phyloP scores from a whole-genome alignment of 1,140 invertebrate genomes.

The Pseudomyrmex gracilis region DNA sequence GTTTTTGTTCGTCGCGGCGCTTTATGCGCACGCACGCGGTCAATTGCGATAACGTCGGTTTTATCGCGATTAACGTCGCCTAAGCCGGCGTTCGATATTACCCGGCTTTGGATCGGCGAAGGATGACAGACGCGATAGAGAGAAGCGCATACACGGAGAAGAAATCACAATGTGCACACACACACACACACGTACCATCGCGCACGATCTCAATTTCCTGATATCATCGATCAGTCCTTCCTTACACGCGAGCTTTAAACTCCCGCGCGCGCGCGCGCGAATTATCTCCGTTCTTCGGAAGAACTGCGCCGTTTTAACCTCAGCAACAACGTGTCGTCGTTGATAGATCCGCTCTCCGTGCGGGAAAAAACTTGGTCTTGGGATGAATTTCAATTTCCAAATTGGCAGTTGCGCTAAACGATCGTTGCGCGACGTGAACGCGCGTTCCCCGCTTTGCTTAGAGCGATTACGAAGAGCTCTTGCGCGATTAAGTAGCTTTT shows the following conservation, averaged over 20 bases:
- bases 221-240: slow-evolving; percentile 62
- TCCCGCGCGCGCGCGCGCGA: not conserved
- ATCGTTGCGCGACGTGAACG: not conserved
- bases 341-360: slow-evolving; percentile 9
- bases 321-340: not conserved
- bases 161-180: slow-evolving; percentile 40
- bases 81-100: slow-evolving; percentile 62
- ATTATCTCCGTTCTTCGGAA: not conserved
- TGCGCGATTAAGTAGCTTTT: slow-evolving; percentile 7
- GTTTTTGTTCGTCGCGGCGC: slow-evolving; percentile 46
- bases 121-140: slow-evolving; percentile 54
- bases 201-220: slow-evolving; percentile 68
- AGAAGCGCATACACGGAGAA: not conserved
- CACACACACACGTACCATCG: slow-evolving; percentile 45
- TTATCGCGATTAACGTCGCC: slow-evolving; percentile 62
- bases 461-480: slow-evolving; percentile 25
- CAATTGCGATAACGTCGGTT: slow-evolving; percentile 63
- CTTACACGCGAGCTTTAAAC: slow-evolving; percentile 25
- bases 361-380: not conserved
- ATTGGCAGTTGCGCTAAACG: not conserved
- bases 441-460: not conserved
- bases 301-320: not conserved
- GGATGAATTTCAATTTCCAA: not conserved
- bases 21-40: slow-evolving; percentile 61
- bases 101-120: slow-evolving; percentile 46